phyloP scores from a whole-genome alignment of 1,140 invertebrate genomes.

The Acromyrmex heyeri region DNA sequence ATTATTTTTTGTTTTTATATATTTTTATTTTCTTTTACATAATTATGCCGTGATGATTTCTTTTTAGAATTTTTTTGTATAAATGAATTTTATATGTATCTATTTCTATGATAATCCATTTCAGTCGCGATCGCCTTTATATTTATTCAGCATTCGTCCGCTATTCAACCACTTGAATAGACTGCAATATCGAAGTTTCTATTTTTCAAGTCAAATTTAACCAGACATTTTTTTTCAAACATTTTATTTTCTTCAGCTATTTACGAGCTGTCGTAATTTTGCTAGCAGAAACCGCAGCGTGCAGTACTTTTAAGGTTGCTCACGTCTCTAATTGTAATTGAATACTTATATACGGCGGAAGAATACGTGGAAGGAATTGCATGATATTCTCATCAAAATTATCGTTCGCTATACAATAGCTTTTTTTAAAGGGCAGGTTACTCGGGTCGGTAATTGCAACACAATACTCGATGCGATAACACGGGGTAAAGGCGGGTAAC shows the following conservation, averaged over 20 bases:
- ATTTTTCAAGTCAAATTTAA: slow-evolving; percentile 23
- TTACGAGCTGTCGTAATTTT: slow-evolving; percentile 43
- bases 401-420: slow-evolving; percentile 48
- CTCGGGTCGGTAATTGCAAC: slow-evolving; percentile 70
- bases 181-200: not conserved
- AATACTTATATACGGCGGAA: slow-evolving; percentile 32
- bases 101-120: not conserved
- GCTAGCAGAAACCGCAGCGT: not conserved
- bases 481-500: slow-evolving; percentile 25
- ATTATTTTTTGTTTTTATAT: not conserved
- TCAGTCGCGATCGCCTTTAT: not conserved
- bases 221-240: not conserved
- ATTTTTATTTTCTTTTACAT: not conserved
- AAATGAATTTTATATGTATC: not conserved
- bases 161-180: not conserved
- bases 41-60: not conserved
- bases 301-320: not conserved
- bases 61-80: not conserved
- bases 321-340: slow-evolving; percentile 62
- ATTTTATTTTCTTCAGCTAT: not conserved
- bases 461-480: slow-evolving; percentile 67
- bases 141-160: not conserved
- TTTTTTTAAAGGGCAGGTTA: slow-evolving; percentile 60
- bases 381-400: slow-evolving; percentile 59
- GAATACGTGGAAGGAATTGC: slow-evolving; percentile 25